These are phyloP conservation scores for Patella depressa DNA, from an alignment of 2,888 invertebrate species.

Conservation along the genomic window DNA sequence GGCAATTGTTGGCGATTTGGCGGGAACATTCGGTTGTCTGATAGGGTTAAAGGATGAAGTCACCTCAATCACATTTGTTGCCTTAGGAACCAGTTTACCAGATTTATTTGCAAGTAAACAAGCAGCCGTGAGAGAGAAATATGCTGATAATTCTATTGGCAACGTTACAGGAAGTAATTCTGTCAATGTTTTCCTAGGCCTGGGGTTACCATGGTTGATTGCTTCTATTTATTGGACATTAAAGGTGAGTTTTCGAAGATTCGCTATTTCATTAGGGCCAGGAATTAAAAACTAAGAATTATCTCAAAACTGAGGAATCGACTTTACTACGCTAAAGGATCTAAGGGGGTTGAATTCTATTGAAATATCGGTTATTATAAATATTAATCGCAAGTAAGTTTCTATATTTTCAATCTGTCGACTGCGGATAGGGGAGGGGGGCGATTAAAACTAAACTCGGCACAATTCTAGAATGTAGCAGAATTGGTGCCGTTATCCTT, in stretches of 20 bases:
- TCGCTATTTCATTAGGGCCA: no score
- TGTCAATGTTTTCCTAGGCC: slow-evolving; percentile 77
- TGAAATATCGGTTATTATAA: no score
- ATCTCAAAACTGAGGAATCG: no score
- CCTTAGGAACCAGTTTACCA: slow-evolving; percentile 75
- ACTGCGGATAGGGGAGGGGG: no score
- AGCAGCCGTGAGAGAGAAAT: slow-evolving; percentile 74
- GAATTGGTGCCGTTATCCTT: no score
- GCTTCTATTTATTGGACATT: slow-evolving; percentile 73
- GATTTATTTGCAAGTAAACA: slow-evolving; percentile 77
- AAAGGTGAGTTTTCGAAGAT: slow-evolving; percentile 43
- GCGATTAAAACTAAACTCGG: no score
- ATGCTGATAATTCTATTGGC: slow-evolving; percentile 77
- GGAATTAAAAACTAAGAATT: no score
- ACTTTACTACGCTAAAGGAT: no score
- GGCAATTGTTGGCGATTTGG: slow-evolving; percentile 76
- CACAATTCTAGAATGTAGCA: no score
- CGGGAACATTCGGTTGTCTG: slow-evolving; percentile 76
- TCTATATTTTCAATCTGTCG: no score
- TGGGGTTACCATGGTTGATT: slow-evolving; percentile 77
- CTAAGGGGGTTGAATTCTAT: no score
- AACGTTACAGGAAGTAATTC: slow-evolving; percentile 78
- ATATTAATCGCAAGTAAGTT: no score
- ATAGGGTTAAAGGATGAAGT: slow-evolving; percentile 74
- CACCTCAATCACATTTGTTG: slow-evolving; percentile 74